These are phyloP conservation scores for Phrixothrix hirtus DNA, from an alignment of 2,888 invertebrate species.

Conservation along the genomic window DNA sequence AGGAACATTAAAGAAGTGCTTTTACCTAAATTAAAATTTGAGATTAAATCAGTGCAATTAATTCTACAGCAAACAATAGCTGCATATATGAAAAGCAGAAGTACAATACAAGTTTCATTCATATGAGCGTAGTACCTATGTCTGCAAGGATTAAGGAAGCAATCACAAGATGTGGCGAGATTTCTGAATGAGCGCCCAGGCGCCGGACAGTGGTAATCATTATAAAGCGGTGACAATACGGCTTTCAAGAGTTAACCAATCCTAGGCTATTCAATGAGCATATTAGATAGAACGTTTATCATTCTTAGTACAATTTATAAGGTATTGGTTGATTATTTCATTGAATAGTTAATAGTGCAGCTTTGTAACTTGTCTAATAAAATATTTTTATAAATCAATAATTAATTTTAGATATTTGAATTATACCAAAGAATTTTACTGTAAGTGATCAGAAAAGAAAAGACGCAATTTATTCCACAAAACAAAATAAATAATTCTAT, in stretches of 20 bases:
- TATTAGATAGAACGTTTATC: conserved; percentile 41
- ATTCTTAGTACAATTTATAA: conserved; percentile 38
- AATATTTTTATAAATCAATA: no score
- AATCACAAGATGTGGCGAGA: conserved; percentile 18
- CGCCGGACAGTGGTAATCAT: conserved; percentile 33
- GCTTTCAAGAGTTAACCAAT: conserved; percentile 38
- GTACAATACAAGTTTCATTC: conserved; percentile 2
- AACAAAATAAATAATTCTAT: no score
- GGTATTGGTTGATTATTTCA: conserved; percentile 40
- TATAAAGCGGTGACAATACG: conserved; percentile 33
- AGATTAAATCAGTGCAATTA: no score
- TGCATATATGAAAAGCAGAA: neutral
- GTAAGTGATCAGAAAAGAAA: no score
- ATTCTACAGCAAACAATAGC: neutral
- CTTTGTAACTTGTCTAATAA: no score
- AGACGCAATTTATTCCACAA: no score
- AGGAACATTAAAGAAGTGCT: no score
- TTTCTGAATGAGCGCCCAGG: conserved; percentile 28
- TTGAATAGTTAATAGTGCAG: conserved; percentile 37
- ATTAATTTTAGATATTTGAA: no score
- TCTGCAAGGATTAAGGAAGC: conserved; percentile 17
- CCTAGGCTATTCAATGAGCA: conserved; percentile 39
- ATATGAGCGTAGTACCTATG: conserved; percentile 15
- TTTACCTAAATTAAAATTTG: no score
- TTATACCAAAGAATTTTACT: no score